Evolutionary conservation across 2,797 vertebrate species (phyloP), one percentile per base, ranked within the genome.

Genomic region (Parambassis ranga): DNA sequence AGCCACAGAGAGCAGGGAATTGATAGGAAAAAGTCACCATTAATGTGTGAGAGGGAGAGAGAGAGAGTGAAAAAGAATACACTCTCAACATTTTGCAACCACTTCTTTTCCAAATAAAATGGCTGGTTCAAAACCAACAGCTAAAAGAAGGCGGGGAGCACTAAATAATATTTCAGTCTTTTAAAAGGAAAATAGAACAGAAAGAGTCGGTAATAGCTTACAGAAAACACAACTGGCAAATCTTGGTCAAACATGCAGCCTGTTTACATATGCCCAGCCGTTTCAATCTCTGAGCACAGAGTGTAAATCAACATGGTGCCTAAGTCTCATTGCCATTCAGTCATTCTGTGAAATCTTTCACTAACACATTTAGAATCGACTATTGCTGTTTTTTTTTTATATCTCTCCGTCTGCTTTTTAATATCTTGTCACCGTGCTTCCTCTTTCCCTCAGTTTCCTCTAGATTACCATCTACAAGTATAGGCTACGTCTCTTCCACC

Each of bases 251-350:
- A 89, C 86, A 86, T 44, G 80, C 68, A 60, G 75, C 81, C 76
- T 90, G 86, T 90, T 89, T 91, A 88, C 87, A 88, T 81, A 88
- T 79, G 70, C 58, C 83, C 83, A 49, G 68, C 85, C 65, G 83
- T 80, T 91, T 81, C 89, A 90, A 89, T 90, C 84, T 89, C 48
- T n/a, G 71, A 65, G 74, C 89, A 65, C 82, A 80, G 80, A 79
- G 85, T 84, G 84, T 6, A 46, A 53, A 86, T 56, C 87, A 7
- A 88, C 87, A 68, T 89, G 89, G 85, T 64, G 85, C 80, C 77
- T 57, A 55, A 6, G 57, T 39, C 80, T 84, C 81, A 79, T 83
- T 67, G 70, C 77, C 71, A 81, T 64, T 71, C 77, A 27, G 61
- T 79, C 38, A 13, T 71, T 74, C 70, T 31, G 37, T 48, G 27